phyloP scores from a whole-genome alignment of 2,888 invertebrate species.

The Sabatieria punctata region DNA sequence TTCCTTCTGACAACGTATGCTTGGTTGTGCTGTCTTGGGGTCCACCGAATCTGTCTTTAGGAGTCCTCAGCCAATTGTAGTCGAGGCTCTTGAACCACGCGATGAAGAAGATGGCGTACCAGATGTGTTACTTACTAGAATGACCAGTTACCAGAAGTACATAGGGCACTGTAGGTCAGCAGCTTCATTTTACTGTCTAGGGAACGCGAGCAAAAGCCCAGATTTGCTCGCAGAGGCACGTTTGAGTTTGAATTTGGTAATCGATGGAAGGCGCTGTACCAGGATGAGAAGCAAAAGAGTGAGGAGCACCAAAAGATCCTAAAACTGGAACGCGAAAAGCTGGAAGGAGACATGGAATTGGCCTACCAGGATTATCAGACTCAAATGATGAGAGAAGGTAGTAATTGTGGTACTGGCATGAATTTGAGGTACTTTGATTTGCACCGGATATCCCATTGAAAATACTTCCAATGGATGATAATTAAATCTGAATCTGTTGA shows the following conservation, averaged over 20 bases:
- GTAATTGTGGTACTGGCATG: too few species aligned
- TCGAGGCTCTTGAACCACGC: constrained; percentile 70
- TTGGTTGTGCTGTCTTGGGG: too few species aligned
- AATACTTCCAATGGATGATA: too few species aligned
- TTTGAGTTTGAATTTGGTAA: constrained; percentile 93
- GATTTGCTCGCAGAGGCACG: constrained; percentile 66
- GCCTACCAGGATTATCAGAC: constrained; percentile 93
- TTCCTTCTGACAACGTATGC: constrained; percentile 52
- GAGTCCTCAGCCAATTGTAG: constrained; percentile 74
- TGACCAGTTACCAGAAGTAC: too few species aligned
- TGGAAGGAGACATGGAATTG: constrained; percentile 91
- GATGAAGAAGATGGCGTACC: constrained; percentile 83
- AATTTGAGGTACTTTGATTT: too few species aligned
- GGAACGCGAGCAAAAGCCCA: constrained; percentile 67
- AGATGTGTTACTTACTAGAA: too few species aligned
- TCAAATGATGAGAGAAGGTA: constrained; percentile 72
- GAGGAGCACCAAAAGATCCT: constrained; percentile 73
- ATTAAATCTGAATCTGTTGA: too few species aligned
- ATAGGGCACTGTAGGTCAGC: too few species aligned
- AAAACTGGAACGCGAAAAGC: constrained; percentile 69
- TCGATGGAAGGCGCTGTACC: constrained; percentile 87
- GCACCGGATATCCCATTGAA: too few species aligned
- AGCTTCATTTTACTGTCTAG: too few species aligned
- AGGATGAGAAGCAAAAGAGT: constrained; percentile 72
- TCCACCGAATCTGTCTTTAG: constrained; percentile 41